phyloP scores from a whole-genome alignment of 2,113 vertebrate genomes.

The Argyrosomus japonicus region DNA sequence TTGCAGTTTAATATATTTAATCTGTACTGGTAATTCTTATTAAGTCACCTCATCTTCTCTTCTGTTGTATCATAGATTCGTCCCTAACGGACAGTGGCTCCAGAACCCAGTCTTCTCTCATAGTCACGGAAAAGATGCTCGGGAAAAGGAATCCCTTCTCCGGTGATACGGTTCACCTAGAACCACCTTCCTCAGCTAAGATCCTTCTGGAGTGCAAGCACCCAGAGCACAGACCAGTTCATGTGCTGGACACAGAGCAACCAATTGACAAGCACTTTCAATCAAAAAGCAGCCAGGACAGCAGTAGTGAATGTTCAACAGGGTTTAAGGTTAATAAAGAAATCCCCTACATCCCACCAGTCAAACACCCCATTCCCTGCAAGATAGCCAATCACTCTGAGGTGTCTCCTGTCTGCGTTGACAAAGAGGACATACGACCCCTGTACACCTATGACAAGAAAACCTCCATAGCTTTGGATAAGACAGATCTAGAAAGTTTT shows the following conservation, averaged over 20 bases:
- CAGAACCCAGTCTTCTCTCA: slow-evolving; percentile 91
- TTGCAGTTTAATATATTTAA: too few species aligned
- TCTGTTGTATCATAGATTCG: slow-evolving; percentile 87
- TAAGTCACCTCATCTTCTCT: slow-evolving; percentile 29
- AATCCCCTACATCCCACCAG: slow-evolving; percentile 87
- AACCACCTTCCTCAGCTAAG: slow-evolving; percentile 92
- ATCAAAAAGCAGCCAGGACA: slow-evolving; percentile 85
- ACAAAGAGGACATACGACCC: slow-evolving; percentile 86
- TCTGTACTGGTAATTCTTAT: not conserved
- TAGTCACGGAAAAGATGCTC: slow-evolving; percentile 92
- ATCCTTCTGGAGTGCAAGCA: slow-evolving; percentile 92
- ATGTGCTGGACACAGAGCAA: slow-evolving; percentile 89
- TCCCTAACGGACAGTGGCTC: slow-evolving; percentile 94
- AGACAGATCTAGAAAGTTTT: slow-evolving; percentile 87
- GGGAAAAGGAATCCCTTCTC: slow-evolving; percentile 91
- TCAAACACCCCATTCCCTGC: slow-evolving; percentile 91
- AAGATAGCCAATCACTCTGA: slow-evolving; percentile 86
- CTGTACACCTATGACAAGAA: slow-evolving; percentile 89
- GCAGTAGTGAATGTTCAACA: slow-evolving; percentile 87
- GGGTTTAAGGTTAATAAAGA: slow-evolving; percentile 91
- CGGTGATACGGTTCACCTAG: slow-evolving; percentile 89
- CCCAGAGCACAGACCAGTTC: slow-evolving; percentile 91
- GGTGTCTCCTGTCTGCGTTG: slow-evolving; percentile 85
- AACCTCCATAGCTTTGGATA: slow-evolving; percentile 78
- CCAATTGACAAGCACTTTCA: slow-evolving; percentile 89